A percentile compares a stretch with the other conserved stretches of the same genome.
These are phyloP conservation scores for Phrynocephalus versicolor DNA, from an alignment of 2,113 vertebrate species.

Conservation along the genomic window DNA sequence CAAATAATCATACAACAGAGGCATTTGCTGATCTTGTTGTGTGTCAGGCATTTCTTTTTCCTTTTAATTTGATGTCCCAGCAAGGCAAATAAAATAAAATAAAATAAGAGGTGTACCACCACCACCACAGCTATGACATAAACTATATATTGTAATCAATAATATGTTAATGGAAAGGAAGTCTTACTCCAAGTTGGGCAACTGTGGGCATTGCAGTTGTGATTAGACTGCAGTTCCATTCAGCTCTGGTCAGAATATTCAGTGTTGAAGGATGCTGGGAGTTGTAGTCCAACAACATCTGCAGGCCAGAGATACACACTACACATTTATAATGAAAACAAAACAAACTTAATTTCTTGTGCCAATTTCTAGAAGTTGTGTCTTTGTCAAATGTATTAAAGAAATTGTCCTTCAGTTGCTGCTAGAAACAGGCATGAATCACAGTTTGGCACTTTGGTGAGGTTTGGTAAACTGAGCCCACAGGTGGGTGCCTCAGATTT, in stretches of 20 bases:
- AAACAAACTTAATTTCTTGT: background rate
- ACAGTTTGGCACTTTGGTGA: no score
- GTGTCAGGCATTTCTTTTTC: background rate
- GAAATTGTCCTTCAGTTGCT: background rate
- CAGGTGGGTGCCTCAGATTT: no score
- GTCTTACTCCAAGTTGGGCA: background rate
- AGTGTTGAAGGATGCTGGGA: no score
- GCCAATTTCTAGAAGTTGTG: background rate
- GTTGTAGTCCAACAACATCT: no score
- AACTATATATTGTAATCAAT: background rate
- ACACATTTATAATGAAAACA: no score
- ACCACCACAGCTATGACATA: background rate
- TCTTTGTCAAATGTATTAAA: background rate
- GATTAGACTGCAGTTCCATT: background rate
- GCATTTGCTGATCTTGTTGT: conserved; percentile 8
- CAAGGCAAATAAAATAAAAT: no score
- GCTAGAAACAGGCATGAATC: no score
- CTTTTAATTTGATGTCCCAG: background rate
- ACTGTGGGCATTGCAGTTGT: background rate
- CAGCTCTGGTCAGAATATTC: background rate
- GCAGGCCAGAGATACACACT: no score
- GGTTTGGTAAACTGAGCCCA: no score
- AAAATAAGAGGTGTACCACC: background rate
- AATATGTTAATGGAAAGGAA: background rate
- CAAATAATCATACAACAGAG: conserved; percentile 51